Percentiles rank a stretch among this genome's conserved stretches.
Conservation (phyloP, 2,888 invertebrate genomes). For the Helicoverpa assulta region DNA sequence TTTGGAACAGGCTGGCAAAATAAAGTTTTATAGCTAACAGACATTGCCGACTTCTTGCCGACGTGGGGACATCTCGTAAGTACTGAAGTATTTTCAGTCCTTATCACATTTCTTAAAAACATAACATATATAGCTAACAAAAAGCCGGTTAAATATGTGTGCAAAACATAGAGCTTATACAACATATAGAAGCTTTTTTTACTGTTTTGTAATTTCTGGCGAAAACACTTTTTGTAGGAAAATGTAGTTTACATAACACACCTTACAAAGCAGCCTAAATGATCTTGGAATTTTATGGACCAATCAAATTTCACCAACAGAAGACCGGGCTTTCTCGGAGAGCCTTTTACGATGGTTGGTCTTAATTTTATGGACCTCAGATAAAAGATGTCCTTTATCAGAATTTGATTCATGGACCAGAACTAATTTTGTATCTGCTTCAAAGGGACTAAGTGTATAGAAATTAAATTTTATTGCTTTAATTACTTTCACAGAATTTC, state of each 20-base stretch:
- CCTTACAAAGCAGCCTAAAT: conserved; percentile 10
- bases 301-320: conserved; percentile 35
- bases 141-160: no score
- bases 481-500: conserved; percentile 13
- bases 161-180: no score
- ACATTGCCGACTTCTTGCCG: conserved; percentile 16
- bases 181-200: no score
- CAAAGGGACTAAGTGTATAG: conserved; percentile 9
- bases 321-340: neutral
- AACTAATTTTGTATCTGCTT: conserved; percentile 64
- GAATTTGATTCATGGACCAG: conserved; percentile 61
- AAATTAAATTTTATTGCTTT: conserved; percentile 29
- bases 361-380: conserved; percentile 63
- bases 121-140: no score
- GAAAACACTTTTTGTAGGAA: no score
- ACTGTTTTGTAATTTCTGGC: no score
- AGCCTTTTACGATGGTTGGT: conserved; percentile 47
- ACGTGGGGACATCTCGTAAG: conserved; percentile 12
- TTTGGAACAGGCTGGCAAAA: conserved; percentile 10
- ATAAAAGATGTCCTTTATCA: conserved; percentile 62
- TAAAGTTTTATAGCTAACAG: conserved; percentile 18
- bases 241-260: neutral
- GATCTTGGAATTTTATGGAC: conserved; percentile 50
- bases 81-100: neutral
- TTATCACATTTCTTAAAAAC: neutral